Evolutionary conservation across 2,888 invertebrate genomes (phyloP).

Genomic region (Hedya salicella): DNA sequence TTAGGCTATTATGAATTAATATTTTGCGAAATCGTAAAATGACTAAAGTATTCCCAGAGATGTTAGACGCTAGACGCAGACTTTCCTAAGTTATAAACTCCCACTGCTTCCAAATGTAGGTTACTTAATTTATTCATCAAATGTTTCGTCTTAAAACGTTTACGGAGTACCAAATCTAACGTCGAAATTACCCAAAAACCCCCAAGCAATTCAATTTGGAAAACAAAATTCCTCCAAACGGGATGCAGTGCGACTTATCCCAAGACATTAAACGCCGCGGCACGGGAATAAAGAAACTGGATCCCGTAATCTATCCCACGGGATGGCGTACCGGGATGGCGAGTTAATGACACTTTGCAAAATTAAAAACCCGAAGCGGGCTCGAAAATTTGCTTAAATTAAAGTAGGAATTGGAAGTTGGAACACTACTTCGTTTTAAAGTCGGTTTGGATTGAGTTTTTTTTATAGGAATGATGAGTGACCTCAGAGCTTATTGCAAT

Average conservation of each 20-base stretch:
- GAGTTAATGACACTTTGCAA: conserved; percentile 43
- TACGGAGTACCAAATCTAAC: neutral
- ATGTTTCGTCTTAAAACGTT: too few species aligned
- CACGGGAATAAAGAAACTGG: conserved; percentile 22
- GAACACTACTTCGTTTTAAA: conserved; percentile 3
- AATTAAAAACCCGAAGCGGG: conserved; percentile 39
- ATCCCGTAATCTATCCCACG: conserved; percentile 42
- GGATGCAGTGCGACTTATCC: conserved; percentile 1
- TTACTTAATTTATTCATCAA: too few species aligned
- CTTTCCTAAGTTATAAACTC: too few species aligned
- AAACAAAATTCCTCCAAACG: conserved; percentile 6
- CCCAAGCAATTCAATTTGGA: neutral
- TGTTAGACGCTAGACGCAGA: too few species aligned
- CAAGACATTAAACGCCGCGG: conserved; percentile 31
- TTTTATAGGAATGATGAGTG: too few species aligned
- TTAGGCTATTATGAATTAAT: too few species aligned
- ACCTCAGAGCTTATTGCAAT: too few species aligned
- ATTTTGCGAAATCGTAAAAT: too few species aligned
- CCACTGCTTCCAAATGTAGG: too few species aligned
- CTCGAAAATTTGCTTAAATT: conserved; percentile 42
- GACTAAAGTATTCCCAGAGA: too few species aligned
- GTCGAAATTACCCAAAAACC: neutral
- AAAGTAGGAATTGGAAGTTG: conserved; percentile 23
- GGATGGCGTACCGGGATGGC: conserved; percentile 23
- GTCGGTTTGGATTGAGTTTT: neutral